phyloP scores from a whole-genome alignment of 2,797 vertebrate species.

The Alca torda region DNA sequence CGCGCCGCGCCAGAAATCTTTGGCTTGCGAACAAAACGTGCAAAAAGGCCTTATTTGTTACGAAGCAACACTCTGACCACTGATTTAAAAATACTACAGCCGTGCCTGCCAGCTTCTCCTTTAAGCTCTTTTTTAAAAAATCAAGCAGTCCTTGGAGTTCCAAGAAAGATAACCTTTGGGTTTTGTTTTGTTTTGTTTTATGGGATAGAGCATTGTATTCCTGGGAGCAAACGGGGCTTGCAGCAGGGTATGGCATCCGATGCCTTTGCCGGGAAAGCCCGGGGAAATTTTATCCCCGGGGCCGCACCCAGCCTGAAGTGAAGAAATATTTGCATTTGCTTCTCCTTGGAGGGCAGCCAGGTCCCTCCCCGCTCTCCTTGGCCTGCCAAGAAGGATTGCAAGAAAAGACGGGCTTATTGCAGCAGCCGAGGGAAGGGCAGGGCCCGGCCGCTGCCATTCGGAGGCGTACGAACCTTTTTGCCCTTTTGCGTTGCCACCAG shows the following conservation, averaged over 20 bases:
- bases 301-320: constrained; percentile 34
- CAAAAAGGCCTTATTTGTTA: neutral
- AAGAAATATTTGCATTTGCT: constrained; percentile 60
- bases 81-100: neutral
- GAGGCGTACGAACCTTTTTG: neutral
- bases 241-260: accelerated
- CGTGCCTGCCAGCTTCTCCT: neutral
- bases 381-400: constrained; percentile 45
- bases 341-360: constrained; percentile 56
- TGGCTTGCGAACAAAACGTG: neutral
- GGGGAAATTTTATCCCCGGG: neutral
- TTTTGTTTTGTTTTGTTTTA: neutral
- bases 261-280: constrained; percentile 32
- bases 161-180: neutral
- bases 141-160: neutral
- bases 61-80: neutral
- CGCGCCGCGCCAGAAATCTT: accelerated
- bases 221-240: neutral
- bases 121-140: neutral
- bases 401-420: neutral
- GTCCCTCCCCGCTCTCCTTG: neutral
- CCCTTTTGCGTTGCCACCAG: neutral
- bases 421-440: constrained; percentile 5
- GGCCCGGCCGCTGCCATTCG: accelerated
- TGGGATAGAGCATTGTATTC: neutral